A percentile compares a stretch with the other conserved stretches of the same genome.
Conservation (phyloP, 2,888 invertebrate genomes). For the Drosophila meridionalis region DNA sequence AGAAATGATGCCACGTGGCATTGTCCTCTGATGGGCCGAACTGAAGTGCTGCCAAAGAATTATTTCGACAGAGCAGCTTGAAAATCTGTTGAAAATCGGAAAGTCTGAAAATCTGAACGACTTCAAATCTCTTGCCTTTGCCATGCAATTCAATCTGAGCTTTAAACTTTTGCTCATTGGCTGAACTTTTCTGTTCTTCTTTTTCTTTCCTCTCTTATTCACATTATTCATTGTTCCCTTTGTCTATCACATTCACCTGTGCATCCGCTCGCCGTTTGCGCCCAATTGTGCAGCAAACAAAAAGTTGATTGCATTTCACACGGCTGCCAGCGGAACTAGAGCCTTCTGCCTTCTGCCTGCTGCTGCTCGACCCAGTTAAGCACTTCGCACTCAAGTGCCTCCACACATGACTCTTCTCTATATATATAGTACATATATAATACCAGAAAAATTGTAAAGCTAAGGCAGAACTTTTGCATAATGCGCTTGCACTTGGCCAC, state of each 20-base stretch:
- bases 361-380: constrained; percentile 60
- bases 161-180: constrained; percentile 35
- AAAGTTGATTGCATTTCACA: constrained; percentile 79
- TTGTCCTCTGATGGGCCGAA: constrained; percentile 27
- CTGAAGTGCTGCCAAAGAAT: constrained; percentile 37
- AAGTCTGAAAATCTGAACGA: neutral
- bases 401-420: constrained; percentile 21
- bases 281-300: constrained; percentile 71
- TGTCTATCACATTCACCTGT: constrained; percentile 28
- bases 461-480: constrained; percentile 70
- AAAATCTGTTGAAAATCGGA: constrained; percentile 2
- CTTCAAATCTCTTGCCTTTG: constrained; percentile 19
- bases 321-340: constrained; percentile 49
- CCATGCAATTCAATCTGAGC: constrained; percentile 29
- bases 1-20: constrained; percentile 52
- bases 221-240: constrained; percentile 2
- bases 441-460: constrained; percentile 18
- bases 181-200: constrained; percentile 6
- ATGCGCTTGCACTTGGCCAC: constrained; percentile 59
- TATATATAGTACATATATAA: neutral
- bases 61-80: constrained; percentile 25
- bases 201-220: too few relatives aligned
- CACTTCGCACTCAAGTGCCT: constrained; percentile 58
- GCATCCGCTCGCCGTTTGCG: constrained; percentile 48
- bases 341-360: constrained; percentile 11